Percentiles rank a stretch among this genome's conserved stretches.
phyloP scores from a whole-genome alignment of 2,113 vertebrate species.

The Mirza zaza region DNA sequence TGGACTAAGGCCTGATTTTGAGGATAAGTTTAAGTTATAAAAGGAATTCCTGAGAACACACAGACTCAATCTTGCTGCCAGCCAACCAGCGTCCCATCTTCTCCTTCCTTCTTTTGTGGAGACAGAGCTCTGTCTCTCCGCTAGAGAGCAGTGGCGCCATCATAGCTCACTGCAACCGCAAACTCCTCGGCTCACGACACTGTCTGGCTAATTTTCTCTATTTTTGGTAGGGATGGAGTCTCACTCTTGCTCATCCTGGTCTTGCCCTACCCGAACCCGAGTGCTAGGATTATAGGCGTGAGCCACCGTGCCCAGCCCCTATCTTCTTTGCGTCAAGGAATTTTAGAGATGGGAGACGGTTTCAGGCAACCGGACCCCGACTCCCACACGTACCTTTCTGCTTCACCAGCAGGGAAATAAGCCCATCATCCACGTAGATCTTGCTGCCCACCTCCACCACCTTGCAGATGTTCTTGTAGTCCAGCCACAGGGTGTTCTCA shows the following conservation, averaged over 20 bases:
- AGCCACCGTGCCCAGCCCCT: neutral
- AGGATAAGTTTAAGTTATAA: neutral
- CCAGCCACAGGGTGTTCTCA: conserved; percentile 93
- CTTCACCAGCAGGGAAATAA: conserved; percentile 94
- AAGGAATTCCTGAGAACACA: neutral
- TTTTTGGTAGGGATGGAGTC: no score
- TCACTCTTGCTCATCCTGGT: no score
- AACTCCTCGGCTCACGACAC: no score
- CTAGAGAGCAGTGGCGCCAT: no score
- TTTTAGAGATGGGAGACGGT: neutral
- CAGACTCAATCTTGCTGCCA: neutral
- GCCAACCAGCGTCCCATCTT: neutral
- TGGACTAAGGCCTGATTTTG: neutral
- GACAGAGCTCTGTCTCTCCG: no score
- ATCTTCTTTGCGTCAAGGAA: neutral
- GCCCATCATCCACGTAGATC: conserved; percentile 94
- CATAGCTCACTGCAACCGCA: no score
- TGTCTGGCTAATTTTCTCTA: no score
- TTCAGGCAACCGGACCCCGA: rapidly evolving
- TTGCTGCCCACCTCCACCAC: conserved; percentile 92
- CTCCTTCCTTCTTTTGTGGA: neutral
- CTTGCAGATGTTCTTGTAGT: conserved; percentile 98
- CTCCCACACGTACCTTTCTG: conserved; percentile 87
- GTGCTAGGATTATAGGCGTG: no score
- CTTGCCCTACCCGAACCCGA: no score